Evolutionary conservation across 2,888 invertebrate genomes (phyloP).

Genomic region (Schizaphis graminum): DNA sequence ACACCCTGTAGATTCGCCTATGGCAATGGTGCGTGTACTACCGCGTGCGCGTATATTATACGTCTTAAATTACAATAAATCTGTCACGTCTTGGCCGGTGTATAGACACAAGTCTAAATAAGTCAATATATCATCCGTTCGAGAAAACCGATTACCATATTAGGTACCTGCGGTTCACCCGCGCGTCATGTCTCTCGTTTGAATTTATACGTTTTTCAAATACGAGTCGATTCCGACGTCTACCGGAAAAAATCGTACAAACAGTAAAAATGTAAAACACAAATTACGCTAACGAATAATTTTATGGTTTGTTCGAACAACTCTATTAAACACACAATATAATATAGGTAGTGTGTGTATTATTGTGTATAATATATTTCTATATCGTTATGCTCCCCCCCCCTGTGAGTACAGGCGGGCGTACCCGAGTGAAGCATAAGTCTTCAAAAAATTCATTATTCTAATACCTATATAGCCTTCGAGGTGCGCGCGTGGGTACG

Average conservation of each 20-base stretch:
- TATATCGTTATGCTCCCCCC: background rate
- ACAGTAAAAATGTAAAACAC: background rate
- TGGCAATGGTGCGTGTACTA: no score
- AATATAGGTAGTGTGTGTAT: background rate
- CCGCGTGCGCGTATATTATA: background rate
- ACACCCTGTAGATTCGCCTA: no score
- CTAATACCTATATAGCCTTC: background rate
- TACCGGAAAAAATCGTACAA: background rate
- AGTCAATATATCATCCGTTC: background rate
- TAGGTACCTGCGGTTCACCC: background rate
- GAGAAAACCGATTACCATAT: background rate
- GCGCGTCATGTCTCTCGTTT: background rate
- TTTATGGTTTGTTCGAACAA: background rate
- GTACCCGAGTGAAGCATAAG: background rate
- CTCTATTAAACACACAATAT: background rate
- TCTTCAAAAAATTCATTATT: background rate
- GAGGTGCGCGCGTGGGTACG: background rate
- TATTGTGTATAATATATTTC: background rate
- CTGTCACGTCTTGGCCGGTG: background rate
- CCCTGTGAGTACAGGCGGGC: background rate
- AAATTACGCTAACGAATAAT: background rate
- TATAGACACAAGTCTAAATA: background rate
- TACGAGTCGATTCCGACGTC: background rate
- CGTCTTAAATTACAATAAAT: constrained; percentile 8
- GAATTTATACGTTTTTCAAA: background rate